Base-by-base conservation (phyloP, 2,113 vertebrate species). In the Vicugna pacos region DNA sequence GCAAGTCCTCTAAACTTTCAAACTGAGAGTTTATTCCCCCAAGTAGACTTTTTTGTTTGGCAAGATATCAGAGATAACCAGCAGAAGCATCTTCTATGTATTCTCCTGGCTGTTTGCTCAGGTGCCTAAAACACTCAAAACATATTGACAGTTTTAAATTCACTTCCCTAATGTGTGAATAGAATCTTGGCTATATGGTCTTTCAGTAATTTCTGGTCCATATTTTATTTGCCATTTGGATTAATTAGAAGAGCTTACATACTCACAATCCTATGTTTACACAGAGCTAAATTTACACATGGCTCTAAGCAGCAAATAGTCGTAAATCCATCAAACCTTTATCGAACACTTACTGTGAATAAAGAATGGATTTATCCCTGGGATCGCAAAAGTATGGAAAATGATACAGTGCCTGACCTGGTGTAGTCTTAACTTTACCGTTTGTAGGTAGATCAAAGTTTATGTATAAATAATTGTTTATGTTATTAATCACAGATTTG, bases 151-250 rank as follows among this genome's bases (percentile, higher is more conserved):
- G 13, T 81, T 76, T 91, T 89, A 35, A 82, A 19, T 73, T 94
- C 42, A 77, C n/a, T 73, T 88, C 48, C 93, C n/a, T 86, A 82
- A 86, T 79, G 20, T 93, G 76, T 82, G 60, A 89, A 26, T 82
- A 72, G 62, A 73, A 88, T 94, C 72, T 89, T 93, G 92, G 86
- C 54, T 65, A 6, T 77, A 46, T 30, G 52, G 32, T 69, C 67
- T 93, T 94, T 93, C 48, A 26, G n/a, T 69, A 69, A 83, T 89
- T 97, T 96, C n/a, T 97, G 82, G 67, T 93, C 82, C 56, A 50
- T n/a, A 72, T 96, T 97, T 73, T 93, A 80, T 77, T 92, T 91
- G 62, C 94, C 93, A 95, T 96, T 86, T 95, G 86, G 92, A 85
- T 89, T 93, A 62, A 89, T 15, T 82, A 84, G 50, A 93, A 82